Percentiles rank a stretch among this genome's conserved stretches.
These are phyloP conservation scores for Tichodroma muraria DNA, from an alignment of 2,113 vertebrate species.

Conservation along the genomic window DNA sequence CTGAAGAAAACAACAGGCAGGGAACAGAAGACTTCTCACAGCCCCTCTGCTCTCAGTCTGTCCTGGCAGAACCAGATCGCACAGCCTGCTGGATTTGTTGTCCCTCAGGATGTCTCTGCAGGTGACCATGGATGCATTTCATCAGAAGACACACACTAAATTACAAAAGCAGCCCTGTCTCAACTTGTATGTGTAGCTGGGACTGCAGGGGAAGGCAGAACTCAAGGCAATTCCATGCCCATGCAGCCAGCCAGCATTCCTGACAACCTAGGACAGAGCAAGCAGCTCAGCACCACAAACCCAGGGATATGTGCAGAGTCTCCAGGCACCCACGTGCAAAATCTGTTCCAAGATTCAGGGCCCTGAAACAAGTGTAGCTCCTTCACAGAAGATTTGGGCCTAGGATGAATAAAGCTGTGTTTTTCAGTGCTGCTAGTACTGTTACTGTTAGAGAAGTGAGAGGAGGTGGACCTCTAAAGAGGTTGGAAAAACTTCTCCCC, in stretches of 20 bases:
- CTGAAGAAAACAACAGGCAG: neutral
- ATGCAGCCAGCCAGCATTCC: fast-evolving
- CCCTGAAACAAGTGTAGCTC: neutral
- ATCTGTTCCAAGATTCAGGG: neutral
- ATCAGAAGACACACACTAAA: neutral
- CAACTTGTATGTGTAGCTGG: neutral
- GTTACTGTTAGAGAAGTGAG: neutral
- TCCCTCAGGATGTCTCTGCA: neutral
- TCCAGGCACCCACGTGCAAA: neutral
- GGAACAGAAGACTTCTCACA: neutral
- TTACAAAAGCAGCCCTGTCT: neutral
- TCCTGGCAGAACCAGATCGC: neutral
- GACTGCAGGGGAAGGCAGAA: neutral
- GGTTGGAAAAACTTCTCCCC: neutral
- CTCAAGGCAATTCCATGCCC: neutral
- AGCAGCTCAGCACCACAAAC: neutral
- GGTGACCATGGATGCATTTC: neutral
- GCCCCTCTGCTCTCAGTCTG: neutral
- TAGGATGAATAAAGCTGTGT: too few relatives aligned
- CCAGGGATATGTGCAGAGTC: too few relatives aligned
- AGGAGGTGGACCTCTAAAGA: neutral
- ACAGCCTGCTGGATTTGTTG: neutral
- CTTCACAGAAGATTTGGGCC: neutral
- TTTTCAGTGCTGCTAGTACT: neutral
- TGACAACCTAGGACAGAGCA: neutral